phyloP scores from a whole-genome alignment of 2,797 vertebrate species.

The Trematomus bernacchii region DNA sequence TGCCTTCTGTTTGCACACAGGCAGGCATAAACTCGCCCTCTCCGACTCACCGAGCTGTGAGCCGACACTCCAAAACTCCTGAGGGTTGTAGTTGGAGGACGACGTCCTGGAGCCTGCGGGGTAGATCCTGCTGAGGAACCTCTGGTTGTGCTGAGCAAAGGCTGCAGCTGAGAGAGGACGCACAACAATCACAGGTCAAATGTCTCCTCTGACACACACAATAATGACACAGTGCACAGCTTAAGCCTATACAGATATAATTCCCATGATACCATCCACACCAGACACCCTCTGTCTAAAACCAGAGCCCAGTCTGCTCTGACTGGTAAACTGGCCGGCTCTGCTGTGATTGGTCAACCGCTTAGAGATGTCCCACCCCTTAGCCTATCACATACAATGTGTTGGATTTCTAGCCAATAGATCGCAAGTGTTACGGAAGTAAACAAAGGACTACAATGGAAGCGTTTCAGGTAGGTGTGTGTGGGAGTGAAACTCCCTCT shows the following conservation, averaged over 20 bases:
- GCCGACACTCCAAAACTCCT: constrained; percentile 93
- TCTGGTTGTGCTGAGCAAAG: constrained; percentile 87
- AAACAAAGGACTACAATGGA: no score
- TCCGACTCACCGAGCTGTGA: constrained; percentile 90
- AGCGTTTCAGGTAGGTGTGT: no score
- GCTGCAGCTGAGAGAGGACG: constrained; percentile 70
- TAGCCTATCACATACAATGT: no score
- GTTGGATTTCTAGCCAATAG: no score
- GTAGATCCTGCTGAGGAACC: constrained; percentile 91
- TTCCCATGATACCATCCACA: not conserved
- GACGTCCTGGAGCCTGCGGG: constrained; percentile 84
- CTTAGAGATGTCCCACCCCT: no score
- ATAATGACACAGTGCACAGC: constrained; percentile 8
- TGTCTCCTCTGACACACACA: constrained; percentile 5
- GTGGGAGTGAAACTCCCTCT: no score
- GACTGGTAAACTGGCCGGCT: no score
- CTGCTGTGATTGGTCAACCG: no score
- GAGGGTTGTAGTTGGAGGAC: constrained; percentile 92
- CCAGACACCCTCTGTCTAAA: no score
- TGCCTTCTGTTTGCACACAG: not conserved
- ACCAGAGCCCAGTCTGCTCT: no score
- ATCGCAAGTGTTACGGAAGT: no score
- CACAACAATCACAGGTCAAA: constrained; percentile 34
- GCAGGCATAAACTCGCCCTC: not conserved
- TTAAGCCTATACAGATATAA: constrained; percentile 18